phyloP scores from a whole-genome alignment of 2,888 invertebrate species.

The Argyresthia goedartella region DNA sequence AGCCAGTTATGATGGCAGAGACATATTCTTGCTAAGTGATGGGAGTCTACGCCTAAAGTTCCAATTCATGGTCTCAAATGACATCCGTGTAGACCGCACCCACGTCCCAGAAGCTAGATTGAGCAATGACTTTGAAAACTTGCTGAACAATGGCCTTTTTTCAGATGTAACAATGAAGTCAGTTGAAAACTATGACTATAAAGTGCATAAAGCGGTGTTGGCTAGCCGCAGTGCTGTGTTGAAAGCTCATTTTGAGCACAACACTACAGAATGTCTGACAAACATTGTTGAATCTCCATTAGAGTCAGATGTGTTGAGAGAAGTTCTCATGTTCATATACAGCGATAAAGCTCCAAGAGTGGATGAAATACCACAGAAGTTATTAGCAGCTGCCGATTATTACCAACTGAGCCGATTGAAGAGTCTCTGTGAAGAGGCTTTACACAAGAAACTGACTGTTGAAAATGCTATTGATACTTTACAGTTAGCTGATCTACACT shows the following conservation, averaged over 20 bases:
- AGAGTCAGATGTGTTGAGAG: slow-evolving; percentile 46
- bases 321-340: slow-evolving; percentile 54
- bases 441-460: slow-evolving; percentile 52
- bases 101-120: slow-evolving; percentile 43
- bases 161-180: slow-evolving; percentile 57
- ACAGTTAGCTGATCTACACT: slow-evolving; percentile 53
- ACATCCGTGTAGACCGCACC: slow-evolving; percentile 41
- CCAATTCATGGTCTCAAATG: slow-evolving; percentile 53
- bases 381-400: slow-evolving; percentile 56
- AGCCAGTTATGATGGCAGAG: slow-evolving; percentile 38
- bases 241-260: slow-evolving; percentile 58
- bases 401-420: slow-evolving; percentile 53
- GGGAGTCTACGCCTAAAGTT: slow-evolving; percentile 53
- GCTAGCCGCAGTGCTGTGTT: slow-evolving; percentile 54
- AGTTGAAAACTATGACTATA: slow-evolving; percentile 43
- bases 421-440: slow-evolving; percentile 51
- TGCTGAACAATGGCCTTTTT: slow-evolving; percentile 45
- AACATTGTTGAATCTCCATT: slow-evolving; percentile 49
- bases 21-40: slow-evolving; percentile 43
- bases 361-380: slow-evolving; percentile 53
- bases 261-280: slow-evolving; percentile 49
- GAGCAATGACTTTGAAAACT: slow-evolving; percentile 49
- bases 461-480: slow-evolving; percentile 59
- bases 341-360: slow-evolving; percentile 55
- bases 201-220: slow-evolving; percentile 53